Base-by-base conservation (phyloP, 2,888 invertebrate genomes). In the Nineta flava region DNA sequence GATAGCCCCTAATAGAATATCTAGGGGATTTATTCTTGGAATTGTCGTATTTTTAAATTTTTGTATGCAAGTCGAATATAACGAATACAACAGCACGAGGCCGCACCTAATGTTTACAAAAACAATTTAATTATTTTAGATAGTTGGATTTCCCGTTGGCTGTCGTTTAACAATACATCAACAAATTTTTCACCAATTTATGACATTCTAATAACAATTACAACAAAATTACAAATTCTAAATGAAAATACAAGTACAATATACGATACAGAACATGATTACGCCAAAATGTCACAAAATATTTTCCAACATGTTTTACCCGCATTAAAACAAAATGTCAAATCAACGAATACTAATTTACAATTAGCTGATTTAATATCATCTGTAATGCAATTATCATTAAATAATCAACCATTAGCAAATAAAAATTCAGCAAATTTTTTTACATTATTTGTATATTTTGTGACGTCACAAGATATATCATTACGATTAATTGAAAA, bases 281-380 rank as follows among this genome's bases (percentile, higher is more conserved):
- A 13, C 15, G n/a, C 9, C 13, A 53, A 51, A 19, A 54, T 58
- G 41, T 49, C 55, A 10, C 54, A 58, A 38, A 55, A 53, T 38
- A 44, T 61, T 13, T 60, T 58, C 52, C 51, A 50, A n/a, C 55
- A 61, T 26, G 50, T 61, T 40, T 50, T 54, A 16, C 52, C 55
- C 9, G 57, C 55, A 45, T 49, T 60, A 32, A 59, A 57, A 52
- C 48, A 48, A 41, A 16, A 16, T 9, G 17, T 16, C 7, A 12
- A 17, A n/a, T 2, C 38, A n/a, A 6, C 40, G 3, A 41, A 41
- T 40, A 10, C 21, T 1, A 19, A n/a, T 21, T 13, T 21, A n/a
- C 40, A 48, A 41, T 6, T 48, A 2, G 40, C 48, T 15, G 17
- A 19, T 9, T 32, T 48, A 12, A 34, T 34, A 15, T 15, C 17